A percentile compares a stretch with the other conserved stretches of the same genome.
Evolutionary conservation across 2,888 invertebrate species (phyloP).

Genomic region (Xestia ashworthii): DNA sequence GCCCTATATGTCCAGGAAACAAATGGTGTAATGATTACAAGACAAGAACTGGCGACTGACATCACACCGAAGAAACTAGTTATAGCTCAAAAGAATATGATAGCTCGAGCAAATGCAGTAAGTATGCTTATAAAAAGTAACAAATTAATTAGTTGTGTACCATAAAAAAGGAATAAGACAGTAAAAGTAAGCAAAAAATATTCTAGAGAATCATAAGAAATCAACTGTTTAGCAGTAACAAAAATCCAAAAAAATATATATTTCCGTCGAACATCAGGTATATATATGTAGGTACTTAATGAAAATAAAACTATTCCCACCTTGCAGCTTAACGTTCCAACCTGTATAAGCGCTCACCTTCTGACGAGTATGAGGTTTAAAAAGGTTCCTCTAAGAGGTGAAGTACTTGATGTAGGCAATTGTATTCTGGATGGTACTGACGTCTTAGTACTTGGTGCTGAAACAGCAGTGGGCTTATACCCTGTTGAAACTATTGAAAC

Average conservation of each 20-base stretch:
- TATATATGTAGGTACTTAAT: no score
- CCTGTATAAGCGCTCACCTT: conserved; percentile 80
- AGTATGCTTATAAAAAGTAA: conserved; percentile 14
- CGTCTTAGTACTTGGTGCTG: conserved; percentile 92
- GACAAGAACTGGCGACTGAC: conserved; percentile 89
- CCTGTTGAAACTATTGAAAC: conserved; percentile 88
- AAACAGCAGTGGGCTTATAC: conserved; percentile 92
- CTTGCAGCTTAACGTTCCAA: conserved; percentile 81
- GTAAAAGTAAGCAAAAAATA: background rate
- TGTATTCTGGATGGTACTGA: conserved; percentile 94
- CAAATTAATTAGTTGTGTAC: background rate
- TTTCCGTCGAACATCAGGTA: background rate
- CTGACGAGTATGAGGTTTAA: conserved; percentile 81
- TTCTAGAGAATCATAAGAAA: background rate
- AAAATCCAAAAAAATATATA: no score
- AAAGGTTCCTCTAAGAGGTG: conserved; percentile 88
- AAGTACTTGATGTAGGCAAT: conserved; percentile 93
- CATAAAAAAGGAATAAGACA: background rate
- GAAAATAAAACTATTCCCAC: background rate
- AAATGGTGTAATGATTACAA: conserved; percentile 93
- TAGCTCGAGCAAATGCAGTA: conserved; percentile 87
- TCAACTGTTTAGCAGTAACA: background rate
- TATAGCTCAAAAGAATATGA: conserved; percentile 89
- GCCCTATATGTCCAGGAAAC: conserved; percentile 76
- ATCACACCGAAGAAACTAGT: conserved; percentile 88